Percentiles rank a stretch among this genome's conserved stretches.
These are phyloP conservation scores for Dasyprocta punctata DNA, from an alignment of 2,113 vertebrate genomes.

Conservation along the genomic window DNA sequence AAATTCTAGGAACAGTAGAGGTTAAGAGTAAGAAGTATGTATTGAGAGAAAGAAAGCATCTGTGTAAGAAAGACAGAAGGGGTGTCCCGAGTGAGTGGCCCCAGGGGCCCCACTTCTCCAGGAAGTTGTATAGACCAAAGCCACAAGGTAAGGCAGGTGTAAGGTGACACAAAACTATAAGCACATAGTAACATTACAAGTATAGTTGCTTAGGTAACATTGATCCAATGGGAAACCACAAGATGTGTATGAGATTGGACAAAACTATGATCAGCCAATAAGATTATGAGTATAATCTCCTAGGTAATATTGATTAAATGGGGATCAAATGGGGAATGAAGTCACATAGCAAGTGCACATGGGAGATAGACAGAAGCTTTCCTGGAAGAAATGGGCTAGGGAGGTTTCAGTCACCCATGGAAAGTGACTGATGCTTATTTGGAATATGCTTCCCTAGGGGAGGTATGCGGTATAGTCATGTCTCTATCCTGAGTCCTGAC, in stretches of 20 bases:
- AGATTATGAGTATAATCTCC: background rate
- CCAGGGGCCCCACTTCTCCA: background rate
- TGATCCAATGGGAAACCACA: background rate
- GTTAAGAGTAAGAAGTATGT: background rate
- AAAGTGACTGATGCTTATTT: background rate
- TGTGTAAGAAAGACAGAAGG: background rate
- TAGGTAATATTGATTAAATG: background rate
- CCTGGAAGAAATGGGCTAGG: background rate
- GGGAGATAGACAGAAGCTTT: background rate
- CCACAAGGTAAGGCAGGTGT: background rate
- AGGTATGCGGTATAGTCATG: too few species aligned
- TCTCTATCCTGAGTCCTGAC: too few species aligned
- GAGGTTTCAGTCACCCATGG: background rate
- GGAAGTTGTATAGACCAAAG: background rate
- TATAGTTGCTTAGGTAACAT: background rate
- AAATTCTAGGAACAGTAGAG: background rate
- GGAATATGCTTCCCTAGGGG: background rate
- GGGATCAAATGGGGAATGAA: background rate
- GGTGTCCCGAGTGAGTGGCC: background rate
- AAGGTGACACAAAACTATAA: background rate
- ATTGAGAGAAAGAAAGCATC: background rate
- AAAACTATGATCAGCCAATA: background rate
- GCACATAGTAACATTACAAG: background rate
- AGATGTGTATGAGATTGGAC: background rate
- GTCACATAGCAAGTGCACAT: background rate